Evolutionary conservation across 2,888 invertebrate species (phyloP).

Genomic region (Agrotis clavis): DNA sequence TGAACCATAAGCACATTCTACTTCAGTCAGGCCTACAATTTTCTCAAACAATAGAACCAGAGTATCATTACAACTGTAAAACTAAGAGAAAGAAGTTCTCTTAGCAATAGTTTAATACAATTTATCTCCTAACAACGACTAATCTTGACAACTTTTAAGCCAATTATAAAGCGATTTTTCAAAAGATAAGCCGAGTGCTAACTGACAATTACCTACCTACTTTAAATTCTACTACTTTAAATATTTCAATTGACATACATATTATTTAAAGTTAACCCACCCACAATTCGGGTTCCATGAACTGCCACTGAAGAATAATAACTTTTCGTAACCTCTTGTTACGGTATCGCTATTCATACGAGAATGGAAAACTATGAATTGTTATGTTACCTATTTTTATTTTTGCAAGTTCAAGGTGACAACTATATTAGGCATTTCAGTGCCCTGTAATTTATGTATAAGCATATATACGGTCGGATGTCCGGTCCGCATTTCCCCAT

Average conservation of each 20-base stretch:
- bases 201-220: neutral
- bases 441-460: conserved; percentile 51
- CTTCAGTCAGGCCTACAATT: neutral
- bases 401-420: conserved; percentile 76
- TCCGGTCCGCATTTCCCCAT: conserved; percentile 82
- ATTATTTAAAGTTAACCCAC: neutral
- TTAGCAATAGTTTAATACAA: conserved; percentile 4
- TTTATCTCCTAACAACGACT: conserved; percentile 19
- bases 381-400: conserved; percentile 29
- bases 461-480: conserved; percentile 76
- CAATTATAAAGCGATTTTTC: neutral
- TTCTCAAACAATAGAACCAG: conserved; percentile 16
- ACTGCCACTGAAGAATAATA: neutral
- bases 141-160: conserved; percentile 11
- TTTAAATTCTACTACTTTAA: no score
- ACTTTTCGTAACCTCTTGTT: conserved; percentile 4
- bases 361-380: conserved; percentile 24
- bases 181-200: conserved; percentile 7
- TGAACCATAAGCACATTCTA: neutral
- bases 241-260: neutral
- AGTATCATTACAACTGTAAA: conserved; percentile 11
- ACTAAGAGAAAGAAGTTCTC: neutral
- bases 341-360: neutral
- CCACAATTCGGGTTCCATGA: neutral
- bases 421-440: conserved; percentile 69